Evolutionary conservation across 2,888 invertebrate species (phyloP).

Genomic region (Pristionchus mayeri): DNA sequence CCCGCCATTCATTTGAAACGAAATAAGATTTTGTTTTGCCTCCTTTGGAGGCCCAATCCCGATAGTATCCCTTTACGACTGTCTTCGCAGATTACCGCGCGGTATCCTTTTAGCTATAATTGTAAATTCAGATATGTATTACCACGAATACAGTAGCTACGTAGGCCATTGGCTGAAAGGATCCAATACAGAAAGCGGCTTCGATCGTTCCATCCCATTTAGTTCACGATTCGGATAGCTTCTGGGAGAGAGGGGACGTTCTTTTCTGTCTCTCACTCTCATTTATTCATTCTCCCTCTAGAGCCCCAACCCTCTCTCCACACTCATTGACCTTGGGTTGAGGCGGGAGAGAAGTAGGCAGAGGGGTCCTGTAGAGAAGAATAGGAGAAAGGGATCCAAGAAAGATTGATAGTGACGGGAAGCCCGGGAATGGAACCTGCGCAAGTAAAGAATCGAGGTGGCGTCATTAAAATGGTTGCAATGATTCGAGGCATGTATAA

Average conservation of each 20-base stretch:
- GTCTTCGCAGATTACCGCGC: too few species aligned
- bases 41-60: too few species aligned
- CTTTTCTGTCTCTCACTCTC: conserved; percentile 30
- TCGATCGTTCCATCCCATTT: conserved; percentile 44
- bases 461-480: too few species aligned
- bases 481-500: neutral
- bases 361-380: conserved; percentile 19
- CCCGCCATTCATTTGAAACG: too few species aligned
- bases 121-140: too few species aligned
- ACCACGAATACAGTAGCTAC: too few species aligned
- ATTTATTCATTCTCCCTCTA: conserved; percentile 7
- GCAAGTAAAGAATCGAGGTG: too few species aligned
- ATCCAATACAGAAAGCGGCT: neutral
- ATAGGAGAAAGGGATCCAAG: neutral
- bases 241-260: neutral
- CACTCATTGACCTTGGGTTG: conserved; percentile 42
- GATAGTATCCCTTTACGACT: too few species aligned
- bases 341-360: neutral
- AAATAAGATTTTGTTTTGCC: too few species aligned
- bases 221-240: neutral
- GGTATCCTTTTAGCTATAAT: too few species aligned
- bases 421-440: neutral
- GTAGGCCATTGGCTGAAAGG: too few species aligned
- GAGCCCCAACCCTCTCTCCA: neutral
- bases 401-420: neutral